Evolutionary conservation across 2,113 vertebrate species (phyloP), one percentile per base, ranked within the genome.

Genomic region (Oncorhynchus clarkii): DNA sequence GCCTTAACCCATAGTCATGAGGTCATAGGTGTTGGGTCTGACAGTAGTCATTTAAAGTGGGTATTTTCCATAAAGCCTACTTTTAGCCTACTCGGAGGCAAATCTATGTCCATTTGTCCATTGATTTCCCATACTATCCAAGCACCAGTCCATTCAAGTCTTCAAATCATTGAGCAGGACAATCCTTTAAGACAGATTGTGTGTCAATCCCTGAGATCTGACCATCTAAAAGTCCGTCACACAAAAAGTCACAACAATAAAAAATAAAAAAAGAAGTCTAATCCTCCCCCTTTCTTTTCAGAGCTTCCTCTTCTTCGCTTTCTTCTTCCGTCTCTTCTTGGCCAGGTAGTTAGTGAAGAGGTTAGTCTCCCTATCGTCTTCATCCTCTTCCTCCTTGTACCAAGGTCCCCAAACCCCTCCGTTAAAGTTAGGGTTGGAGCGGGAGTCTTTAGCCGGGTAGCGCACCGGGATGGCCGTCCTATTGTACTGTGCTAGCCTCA

Each of bases 371-470:
- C 60, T 59, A 1, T 93, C 88, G 1, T 95, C 92, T 16, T 88
- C 87, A 6, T 94, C 93, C 45, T 39, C 39, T 39, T 94, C 93
- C 1, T 97, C 96, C 81, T 96, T 94, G 83, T 94, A 96, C 98
- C 98, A 99, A 0, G 98, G 98, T 0, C 97, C 98, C 98, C 98
- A 99, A 9, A 98, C 97, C 0, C 97, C 98, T 4, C 96, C 97
- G 0, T 97, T 96, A 78, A 97, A 95, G 86, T 95, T 95, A 0
- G 98, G 98, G 86, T 99, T 98, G 29, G 97, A 98, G 59, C 96
- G 93, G 18, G 96, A 94, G 88, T 99, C 98, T 82, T 95, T 97
- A 0, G 96, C 92, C 0, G 98, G 98, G 84, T 98, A 99, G 65
- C 96, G 94, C 26, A 98, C 97, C 0, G 96, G 96, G 72, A 99